A percentile compares a stretch with the other conserved stretches of the same genome.
Conservation (phyloP, 2,888 invertebrate genomes). For the Apodemia hepburni region DNA sequence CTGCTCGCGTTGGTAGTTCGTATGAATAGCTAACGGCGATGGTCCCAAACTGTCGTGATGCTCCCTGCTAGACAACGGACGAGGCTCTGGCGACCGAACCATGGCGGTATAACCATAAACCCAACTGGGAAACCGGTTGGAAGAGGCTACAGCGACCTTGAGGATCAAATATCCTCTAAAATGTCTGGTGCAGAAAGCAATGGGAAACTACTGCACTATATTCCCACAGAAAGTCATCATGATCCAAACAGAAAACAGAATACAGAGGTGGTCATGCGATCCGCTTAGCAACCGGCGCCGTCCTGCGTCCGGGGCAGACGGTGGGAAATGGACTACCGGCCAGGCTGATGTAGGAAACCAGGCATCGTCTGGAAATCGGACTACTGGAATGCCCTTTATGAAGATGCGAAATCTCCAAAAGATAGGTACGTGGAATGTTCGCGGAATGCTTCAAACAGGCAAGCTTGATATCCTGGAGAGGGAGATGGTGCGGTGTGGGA, state of each 20-base stretch:
- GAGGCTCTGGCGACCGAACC: not conserved
- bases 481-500: constrained; percentile 25
- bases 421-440: constrained; percentile 32
- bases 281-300: constrained; percentile 30
- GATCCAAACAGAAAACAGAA: constrained; percentile 7
- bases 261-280: constrained; percentile 19
- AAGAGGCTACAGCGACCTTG: constrained; percentile 27
- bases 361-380: constrained; percentile 28
- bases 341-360: constrained; percentile 28
- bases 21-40: too few species aligned
- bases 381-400: constrained; percentile 27
- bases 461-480: constrained; percentile 27
- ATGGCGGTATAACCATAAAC: constrained; percentile 13
- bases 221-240: constrained; percentile 24
- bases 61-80: not conserved
- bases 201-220: constrained; percentile 26
- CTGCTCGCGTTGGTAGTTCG: too few species aligned
- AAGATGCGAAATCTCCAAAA: constrained; percentile 24
- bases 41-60: not conserved
- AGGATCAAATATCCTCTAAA: constrained; percentile 23
- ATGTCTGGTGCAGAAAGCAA: constrained; percentile 19
- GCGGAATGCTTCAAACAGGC: constrained; percentile 25
- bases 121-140: constrained; percentile 8
- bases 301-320: constrained; percentile 23
- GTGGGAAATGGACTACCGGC: constrained; percentile 31